These are phyloP conservation scores for Agriopis aurantiaria DNA, from an alignment of 2,888 invertebrate genomes.

Conservation along the genomic window DNA sequence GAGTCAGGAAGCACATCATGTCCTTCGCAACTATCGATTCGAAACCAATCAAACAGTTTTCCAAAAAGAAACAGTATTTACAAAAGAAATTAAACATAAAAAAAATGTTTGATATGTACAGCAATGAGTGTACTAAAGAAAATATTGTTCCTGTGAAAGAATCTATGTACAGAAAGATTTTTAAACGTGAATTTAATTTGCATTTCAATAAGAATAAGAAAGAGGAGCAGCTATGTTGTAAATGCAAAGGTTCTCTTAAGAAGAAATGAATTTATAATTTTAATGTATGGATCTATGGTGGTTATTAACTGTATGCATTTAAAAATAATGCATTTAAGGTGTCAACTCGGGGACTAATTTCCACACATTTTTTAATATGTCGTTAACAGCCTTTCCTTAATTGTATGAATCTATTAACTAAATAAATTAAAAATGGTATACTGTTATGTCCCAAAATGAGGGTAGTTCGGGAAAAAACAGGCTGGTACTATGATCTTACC, in stretches of 20 bases:
- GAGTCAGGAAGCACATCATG: constrained; percentile 72
- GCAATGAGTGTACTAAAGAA: constrained; percentile 65
- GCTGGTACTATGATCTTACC: too few species aligned
- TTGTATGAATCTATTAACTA: too few species aligned
- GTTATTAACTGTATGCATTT: constrained; percentile 16
- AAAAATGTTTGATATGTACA: constrained; percentile 77
- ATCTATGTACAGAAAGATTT: constrained; percentile 81
- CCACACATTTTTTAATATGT: too few species aligned
- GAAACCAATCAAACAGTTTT: constrained; percentile 69
- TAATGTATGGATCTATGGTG: neutral
- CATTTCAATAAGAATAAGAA: constrained; percentile 70
- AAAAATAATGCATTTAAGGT: neutral
- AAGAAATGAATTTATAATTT: constrained; percentile 58
- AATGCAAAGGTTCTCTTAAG: constrained; percentile 74
- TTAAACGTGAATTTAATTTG: constrained; percentile 76
- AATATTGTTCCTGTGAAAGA: constrained; percentile 69
- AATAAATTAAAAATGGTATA: too few species aligned
- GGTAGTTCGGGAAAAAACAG: too few species aligned
- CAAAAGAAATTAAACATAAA: constrained; percentile 68
- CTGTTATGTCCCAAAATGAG: too few species aligned
- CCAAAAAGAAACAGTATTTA: constrained; percentile 74
- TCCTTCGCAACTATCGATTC: constrained; percentile 70
- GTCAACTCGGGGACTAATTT: too few species aligned
- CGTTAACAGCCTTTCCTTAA: too few species aligned
- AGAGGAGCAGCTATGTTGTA: constrained; percentile 67